A percentile compares a stretch with the other conserved stretches of the same genome.
Evolutionary conservation across 2,113 vertebrate species (phyloP).

Genomic region (Anas platyrhynchos): DNA sequence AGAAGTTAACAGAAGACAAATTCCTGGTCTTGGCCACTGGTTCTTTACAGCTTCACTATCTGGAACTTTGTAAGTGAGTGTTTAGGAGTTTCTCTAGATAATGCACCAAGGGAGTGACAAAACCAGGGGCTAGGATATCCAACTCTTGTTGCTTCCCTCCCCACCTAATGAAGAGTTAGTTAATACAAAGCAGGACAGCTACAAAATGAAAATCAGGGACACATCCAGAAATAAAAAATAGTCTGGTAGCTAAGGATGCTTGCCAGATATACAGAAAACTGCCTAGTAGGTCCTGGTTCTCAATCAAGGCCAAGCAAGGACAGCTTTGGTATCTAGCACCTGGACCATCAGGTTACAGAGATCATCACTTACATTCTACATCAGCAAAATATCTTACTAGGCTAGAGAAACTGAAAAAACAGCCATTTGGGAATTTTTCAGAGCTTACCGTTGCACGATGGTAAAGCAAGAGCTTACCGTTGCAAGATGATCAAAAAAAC

Average conservation of each 20-base stretch:
- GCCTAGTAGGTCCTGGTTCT: constrained; percentile 65
- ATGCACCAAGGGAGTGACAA: constrained; percentile 45
- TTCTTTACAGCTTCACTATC: constrained; percentile 29
- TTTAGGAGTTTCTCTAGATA: constrained; percentile 33
- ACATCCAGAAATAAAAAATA: constrained; percentile 67
- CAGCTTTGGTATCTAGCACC: constrained; percentile 19
- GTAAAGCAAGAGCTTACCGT: background rate
- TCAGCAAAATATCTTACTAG: constrained; percentile 29
- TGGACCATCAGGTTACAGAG: constrained; percentile 24
- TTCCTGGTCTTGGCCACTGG: constrained; percentile 32
- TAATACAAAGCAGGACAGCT: constrained; percentile 64
- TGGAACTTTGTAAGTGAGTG: background rate
- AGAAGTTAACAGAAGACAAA: constrained; percentile 58
- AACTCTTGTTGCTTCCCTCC: constrained; percentile 1
- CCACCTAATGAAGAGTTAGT: constrained; percentile 21
- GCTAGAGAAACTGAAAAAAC: background rate
- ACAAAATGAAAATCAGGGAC: constrained; percentile 52
- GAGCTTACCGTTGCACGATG: background rate
- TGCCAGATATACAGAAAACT: constrained; percentile 50
- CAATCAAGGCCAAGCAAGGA: constrained; percentile 57
- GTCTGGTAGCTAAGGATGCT: constrained; percentile 60
- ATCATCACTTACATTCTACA: background rate
- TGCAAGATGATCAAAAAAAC: background rate
- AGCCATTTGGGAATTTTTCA: background rate
- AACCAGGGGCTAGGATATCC: background rate